phyloP scores from a whole-genome alignment of 2,888 invertebrate genomes.

The Pemphredon lugubris region DNA sequence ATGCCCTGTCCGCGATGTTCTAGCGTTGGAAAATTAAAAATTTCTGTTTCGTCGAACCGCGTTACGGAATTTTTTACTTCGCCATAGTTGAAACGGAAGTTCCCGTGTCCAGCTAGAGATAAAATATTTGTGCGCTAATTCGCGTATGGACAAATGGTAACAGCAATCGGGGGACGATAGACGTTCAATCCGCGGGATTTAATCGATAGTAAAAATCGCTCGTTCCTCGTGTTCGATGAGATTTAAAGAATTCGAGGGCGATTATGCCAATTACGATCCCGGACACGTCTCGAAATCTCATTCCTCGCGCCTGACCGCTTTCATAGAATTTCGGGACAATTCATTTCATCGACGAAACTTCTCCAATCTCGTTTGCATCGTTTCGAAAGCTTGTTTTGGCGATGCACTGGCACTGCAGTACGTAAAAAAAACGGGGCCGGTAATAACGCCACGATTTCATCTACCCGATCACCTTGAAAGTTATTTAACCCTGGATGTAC shows the following conservation, averaged over 20 bases:
- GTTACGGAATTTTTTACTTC: too few species aligned
- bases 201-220: constrained; percentile 1
- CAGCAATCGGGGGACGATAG: neutral
- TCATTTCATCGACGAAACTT: constrained; percentile 7
- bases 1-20: too few species aligned
- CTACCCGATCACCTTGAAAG: neutral
- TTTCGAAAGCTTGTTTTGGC: neutral
- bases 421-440: constrained; percentile 2
- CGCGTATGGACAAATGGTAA: too few species aligned
- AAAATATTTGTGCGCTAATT: too few species aligned
- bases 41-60: too few species aligned
- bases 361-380: constrained; percentile 23
- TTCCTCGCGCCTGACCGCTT: constrained; percentile 6
- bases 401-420: constrained; percentile 6
- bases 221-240: neutral
- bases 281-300: constrained; percentile 7
- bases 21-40: too few species aligned
- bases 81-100: too few species aligned
- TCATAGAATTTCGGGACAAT: constrained; percentile 10
- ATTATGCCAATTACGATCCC: neutral
- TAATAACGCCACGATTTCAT: constrained; percentile 7
- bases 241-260: constrained; percentile 1
- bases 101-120: too few species aligned
- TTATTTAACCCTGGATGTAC: neutral
- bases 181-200: constrained; percentile 1